Conservation (phyloP, 1,140 invertebrate species). For the Pogonomyrmex barbatus region DNA sequence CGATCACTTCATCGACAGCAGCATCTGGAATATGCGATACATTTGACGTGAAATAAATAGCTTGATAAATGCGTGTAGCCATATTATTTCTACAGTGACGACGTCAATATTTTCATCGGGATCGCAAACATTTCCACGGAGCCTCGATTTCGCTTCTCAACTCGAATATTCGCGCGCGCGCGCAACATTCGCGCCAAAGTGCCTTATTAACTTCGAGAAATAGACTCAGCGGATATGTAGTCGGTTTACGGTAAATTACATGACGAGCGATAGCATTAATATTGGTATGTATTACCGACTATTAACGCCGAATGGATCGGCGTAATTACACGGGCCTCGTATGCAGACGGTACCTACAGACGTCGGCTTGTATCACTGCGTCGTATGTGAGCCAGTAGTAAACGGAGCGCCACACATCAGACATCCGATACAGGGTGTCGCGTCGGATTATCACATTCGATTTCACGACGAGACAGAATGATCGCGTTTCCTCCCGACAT, state of each 20-base stretch:
- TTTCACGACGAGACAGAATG: conserved; percentile 44
- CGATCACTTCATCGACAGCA: conserved; percentile 60
- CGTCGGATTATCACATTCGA: conserved; percentile 65
- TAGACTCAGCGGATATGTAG: conserved; percentile 3
- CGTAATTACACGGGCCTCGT: conserved; percentile 69
- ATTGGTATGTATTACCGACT: conserved; percentile 71
- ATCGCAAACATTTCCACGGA: conserved; percentile 1
- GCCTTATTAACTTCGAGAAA: conserved; percentile 36
- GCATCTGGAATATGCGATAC: conserved; percentile 63
- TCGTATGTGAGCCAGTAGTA: conserved; percentile 59
- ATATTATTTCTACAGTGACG: conserved; percentile 58
- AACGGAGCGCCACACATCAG: conserved; percentile 65
- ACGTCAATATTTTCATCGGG: conserved; percentile 47
- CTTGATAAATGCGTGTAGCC: conserved; percentile 59
- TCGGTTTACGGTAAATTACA: conserved; percentile 66
- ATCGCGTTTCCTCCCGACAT: conserved; percentile 56
- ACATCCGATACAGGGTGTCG: conserved; percentile 62
- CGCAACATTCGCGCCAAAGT: neutral
- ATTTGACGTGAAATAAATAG: conserved; percentile 65
- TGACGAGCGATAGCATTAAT: conserved; percentile 65
- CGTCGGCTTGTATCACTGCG: conserved; percentile 64
- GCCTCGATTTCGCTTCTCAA: neutral
- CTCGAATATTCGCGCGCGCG: neutral
- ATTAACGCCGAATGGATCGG: conserved; percentile 73
- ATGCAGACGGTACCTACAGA: conserved; percentile 62